Percentiles rank a stretch among this genome's conserved stretches.
Conservation (phyloP, 2,113 vertebrate species). For the Anas platyrhynchos region DNA sequence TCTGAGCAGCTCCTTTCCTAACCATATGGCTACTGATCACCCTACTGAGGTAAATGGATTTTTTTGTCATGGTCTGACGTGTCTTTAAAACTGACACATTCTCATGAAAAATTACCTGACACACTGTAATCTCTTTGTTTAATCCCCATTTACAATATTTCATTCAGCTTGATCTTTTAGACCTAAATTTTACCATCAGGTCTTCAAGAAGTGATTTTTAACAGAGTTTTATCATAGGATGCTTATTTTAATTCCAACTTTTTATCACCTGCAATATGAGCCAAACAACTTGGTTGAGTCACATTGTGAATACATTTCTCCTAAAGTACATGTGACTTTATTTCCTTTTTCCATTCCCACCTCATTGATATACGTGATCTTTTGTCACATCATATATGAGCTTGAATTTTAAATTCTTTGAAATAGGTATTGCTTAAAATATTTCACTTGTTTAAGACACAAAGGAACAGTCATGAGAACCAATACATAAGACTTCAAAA, state of each 20-base stretch:
- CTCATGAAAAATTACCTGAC: not conserved
- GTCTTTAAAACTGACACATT: not conserved
- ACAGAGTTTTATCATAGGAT: not conserved
- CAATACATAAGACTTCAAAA: not conserved
- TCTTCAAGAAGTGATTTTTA: not conserved
- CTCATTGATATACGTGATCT: not conserved
- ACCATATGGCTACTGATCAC: not conserved
- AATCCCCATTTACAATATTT: not conserved
- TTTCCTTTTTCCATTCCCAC: constrained; percentile 10
- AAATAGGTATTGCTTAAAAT: not conserved
- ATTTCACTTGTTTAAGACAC: not conserved
- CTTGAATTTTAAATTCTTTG: not conserved
- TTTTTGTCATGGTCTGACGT: not conserved
- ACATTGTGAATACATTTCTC: not conserved
- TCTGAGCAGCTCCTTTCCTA: not conserved
- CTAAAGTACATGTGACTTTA: not conserved
- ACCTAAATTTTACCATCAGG: not conserved
- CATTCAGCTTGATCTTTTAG: not conserved
- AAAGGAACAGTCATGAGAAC: not conserved
- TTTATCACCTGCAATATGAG: not conserved
- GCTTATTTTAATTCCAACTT: not conserved
- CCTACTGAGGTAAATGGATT: not conserved
- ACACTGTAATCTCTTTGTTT: not conserved
- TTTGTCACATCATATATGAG: not conserved
- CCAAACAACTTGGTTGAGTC: not conserved